A percentile compares a stretch with the other conserved stretches of the same genome.
Evolutionary conservation across 2,888 invertebrate genomes (phyloP).

Genomic region (Mallateleia sp.): DNA sequence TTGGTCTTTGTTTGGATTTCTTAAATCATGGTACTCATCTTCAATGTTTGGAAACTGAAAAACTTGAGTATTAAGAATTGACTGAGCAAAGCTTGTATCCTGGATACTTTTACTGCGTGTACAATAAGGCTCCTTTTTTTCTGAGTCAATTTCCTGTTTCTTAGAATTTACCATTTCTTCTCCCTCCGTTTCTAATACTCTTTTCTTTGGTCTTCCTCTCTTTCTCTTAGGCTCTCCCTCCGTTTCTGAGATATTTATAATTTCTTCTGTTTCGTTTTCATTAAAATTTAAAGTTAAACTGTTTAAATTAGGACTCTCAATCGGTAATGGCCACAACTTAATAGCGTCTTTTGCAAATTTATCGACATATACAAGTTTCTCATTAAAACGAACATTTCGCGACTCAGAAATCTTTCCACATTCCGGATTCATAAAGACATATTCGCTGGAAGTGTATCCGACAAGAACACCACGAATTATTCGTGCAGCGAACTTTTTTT

Average conservation of each 20-base stretch:
- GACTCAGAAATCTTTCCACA: no score
- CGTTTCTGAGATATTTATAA: conserved; percentile 11
- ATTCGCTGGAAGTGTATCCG: not conserved
- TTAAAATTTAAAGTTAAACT: conserved; percentile 13
- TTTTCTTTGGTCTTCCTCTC: conserved; percentile 43
- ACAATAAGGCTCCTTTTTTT: not conserved
- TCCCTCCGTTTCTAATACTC: conserved; percentile 3
- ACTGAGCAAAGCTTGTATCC: conserved; percentile 4
- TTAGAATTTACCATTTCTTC: not conserved
- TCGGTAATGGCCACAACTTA: no score
- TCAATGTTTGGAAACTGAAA: conserved; percentile 19
- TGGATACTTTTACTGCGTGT: not conserved
- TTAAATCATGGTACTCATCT: not conserved
- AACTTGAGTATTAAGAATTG: not conserved
- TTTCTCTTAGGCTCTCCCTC: conserved; percentile 50
- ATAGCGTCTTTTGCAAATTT: conserved; percentile 58
- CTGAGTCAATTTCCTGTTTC: not conserved
- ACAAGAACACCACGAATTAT: not conserved
- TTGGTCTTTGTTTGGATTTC: not conserved
- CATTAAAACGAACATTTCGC: conserved; percentile 77
- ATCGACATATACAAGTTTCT: conserved; percentile 56
- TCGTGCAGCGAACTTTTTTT: not conserved
- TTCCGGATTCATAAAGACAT: not conserved
- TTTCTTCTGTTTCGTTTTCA: conserved; percentile 4
- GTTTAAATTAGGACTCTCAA: no score